phyloP scores from a whole-genome alignment of 35 echinoderm and acorn worm genomes.

The Eucidaris tribuloides region DNA sequence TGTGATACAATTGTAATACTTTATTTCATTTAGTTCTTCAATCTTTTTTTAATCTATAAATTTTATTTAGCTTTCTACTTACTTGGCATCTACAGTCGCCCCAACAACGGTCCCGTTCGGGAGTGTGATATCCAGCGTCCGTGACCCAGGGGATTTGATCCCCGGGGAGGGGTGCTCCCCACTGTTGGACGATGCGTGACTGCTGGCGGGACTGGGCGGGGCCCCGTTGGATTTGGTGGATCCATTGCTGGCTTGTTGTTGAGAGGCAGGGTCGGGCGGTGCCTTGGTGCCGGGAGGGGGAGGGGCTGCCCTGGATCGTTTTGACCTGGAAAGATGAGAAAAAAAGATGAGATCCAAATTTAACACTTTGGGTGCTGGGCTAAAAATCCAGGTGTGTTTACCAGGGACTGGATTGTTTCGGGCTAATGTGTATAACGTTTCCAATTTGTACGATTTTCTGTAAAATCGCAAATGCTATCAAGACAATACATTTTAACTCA shows the following conservation, averaged over 20 bases:
- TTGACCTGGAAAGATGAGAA: not conserved
- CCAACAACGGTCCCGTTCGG: not conserved
- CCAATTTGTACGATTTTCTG: too few relatives aligned
- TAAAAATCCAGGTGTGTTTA: too few relatives aligned
- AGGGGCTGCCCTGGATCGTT: not conserved
- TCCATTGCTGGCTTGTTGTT: conserved; percentile 1
- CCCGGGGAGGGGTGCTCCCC: not conserved
- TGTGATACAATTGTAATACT: too few relatives aligned
- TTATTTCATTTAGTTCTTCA: too few relatives aligned
- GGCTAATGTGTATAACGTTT: too few relatives aligned
- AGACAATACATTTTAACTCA: too few relatives aligned
- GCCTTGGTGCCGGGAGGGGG: not conserved
- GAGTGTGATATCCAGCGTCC: not conserved
- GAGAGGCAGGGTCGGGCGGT: not conserved
- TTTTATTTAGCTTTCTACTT: not conserved
- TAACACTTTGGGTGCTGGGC: too few relatives aligned
- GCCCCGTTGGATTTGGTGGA: conserved; percentile 11
- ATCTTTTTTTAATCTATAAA: too few relatives aligned
- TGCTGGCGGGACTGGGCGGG: not conserved
- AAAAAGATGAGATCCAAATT: not conserved
- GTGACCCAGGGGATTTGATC: not conserved
- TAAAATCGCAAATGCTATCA: too few relatives aligned
- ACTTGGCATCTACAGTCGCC: conserved; percentile 1
- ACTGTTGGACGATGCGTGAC: not conserved
- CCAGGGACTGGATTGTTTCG: too few relatives aligned